These are phyloP conservation scores for Salarias fasciatus DNA, from an alignment of 2,797 vertebrate genomes.

Conservation along the genomic window DNA sequence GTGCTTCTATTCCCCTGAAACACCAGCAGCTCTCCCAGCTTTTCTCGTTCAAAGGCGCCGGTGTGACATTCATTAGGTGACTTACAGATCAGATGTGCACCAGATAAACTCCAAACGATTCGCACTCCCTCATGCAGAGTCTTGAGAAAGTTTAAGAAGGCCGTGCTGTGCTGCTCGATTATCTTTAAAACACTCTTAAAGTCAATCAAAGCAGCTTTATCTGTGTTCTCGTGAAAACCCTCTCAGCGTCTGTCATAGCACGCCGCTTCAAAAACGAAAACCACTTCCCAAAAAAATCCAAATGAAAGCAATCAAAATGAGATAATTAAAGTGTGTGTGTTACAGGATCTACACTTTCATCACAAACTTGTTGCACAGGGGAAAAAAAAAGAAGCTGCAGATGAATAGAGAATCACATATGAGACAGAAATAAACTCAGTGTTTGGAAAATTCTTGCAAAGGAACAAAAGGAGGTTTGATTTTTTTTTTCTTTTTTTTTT, in stretches of 20 bases:
- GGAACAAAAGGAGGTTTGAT: background rate
- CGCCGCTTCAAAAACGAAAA: slow-evolving; percentile 26
- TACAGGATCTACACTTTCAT: slow-evolving; percentile 13
- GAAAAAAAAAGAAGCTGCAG: slow-evolving; percentile 7
- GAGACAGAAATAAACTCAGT: slow-evolving; percentile 14
- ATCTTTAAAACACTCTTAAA: slow-evolving; percentile 48
- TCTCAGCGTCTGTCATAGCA: slow-evolving; percentile 41
- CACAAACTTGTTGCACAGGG: slow-evolving; percentile 5
- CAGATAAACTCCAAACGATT: slow-evolving; percentile 37
- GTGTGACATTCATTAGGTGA: slow-evolving; percentile 61
- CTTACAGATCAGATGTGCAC: slow-evolving; percentile 46
- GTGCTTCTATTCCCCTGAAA: slow-evolving; percentile 43
- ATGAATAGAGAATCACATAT: slow-evolving; percentile 30
- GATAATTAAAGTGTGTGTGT: slow-evolving; percentile 29
- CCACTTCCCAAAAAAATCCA: slow-evolving; percentile 6
- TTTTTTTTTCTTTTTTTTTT: slow-evolving; percentile 1
- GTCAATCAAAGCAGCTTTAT: slow-evolving; percentile 29
- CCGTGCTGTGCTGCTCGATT: slow-evolving; percentile 18
- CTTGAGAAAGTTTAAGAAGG: slow-evolving; percentile 30
- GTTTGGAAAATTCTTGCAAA: slow-evolving; percentile 11
- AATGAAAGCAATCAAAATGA: slow-evolving; percentile 33
- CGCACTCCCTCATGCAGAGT: slow-evolving; percentile 1
- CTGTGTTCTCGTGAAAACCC: slow-evolving; percentile 15
- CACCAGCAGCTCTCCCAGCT: slow-evolving; percentile 29
- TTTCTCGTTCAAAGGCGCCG: slow-evolving; percentile 45